phyloP scores from a whole-genome alignment of 2,888 invertebrate genomes.

The Drosophila tanythrix region DNA sequence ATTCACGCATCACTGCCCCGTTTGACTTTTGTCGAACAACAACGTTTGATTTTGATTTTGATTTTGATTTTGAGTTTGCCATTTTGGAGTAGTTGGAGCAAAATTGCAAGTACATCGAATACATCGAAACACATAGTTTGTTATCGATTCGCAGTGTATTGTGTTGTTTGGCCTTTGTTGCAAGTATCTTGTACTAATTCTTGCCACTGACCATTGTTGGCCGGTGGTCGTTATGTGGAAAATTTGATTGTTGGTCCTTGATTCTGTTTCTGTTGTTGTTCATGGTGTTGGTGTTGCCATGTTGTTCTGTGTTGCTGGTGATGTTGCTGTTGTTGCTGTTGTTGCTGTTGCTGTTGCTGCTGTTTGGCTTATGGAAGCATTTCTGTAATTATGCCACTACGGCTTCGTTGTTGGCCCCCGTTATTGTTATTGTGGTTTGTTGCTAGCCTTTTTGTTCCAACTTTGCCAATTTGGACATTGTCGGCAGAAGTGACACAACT shows the following conservation, averaged over 20 bases:
- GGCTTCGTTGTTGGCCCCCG: slow-evolving; percentile 30
- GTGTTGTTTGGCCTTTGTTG: slow-evolving; percentile 11
- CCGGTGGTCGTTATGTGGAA: slow-evolving; percentile 33
- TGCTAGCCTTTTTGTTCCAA: slow-evolving; percentile 62
- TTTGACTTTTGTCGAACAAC: background rate
- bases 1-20: slow-evolving; percentile 6
- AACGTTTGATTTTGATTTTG: background rate
- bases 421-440: slow-evolving; percentile 22
- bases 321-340: background rate
- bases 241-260: slow-evolving; percentile 44
- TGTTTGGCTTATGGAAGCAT: slow-evolving; percentile 36
- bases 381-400: slow-evolving; percentile 55
- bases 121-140: slow-evolving; percentile 1
- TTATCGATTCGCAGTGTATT: slow-evolving; percentile 28
- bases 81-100: background rate
- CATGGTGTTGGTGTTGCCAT: slow-evolving; percentile 12
- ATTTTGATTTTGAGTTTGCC: background rate
- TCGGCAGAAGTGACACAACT: slow-evolving; percentile 62
- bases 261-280: slow-evolving; percentile 18
- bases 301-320: background rate
- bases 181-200: slow-evolving; percentile 44
- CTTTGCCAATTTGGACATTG: slow-evolving; percentile 77
- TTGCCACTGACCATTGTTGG: slow-evolving; percentile 41
- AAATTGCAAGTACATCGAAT: background rate
- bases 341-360: slow-evolving; percentile 14